Evolutionary conservation across 53 echinoderm and acorn worm genomes (phyloP).

Genomic region (Arbacia lixula): DNA sequence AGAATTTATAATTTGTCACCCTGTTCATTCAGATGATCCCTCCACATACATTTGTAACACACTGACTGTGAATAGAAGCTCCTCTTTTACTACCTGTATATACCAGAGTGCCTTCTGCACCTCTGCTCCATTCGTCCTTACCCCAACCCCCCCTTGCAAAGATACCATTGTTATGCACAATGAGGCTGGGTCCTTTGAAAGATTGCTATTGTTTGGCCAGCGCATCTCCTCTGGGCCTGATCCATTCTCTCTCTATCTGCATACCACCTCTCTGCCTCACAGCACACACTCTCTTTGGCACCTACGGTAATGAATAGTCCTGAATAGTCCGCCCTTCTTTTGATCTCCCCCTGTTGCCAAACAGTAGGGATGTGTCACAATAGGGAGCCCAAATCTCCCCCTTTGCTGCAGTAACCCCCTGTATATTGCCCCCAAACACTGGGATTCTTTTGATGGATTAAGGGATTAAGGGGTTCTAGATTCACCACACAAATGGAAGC

Average conservation of each 20-base stretch:
- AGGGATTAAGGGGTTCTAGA: slow-evolving; percentile 20
- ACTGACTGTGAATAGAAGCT: too few relatives aligned
- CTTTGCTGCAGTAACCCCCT: slow-evolving; percentile 1
- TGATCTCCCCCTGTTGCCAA: slow-evolving; percentile 50
- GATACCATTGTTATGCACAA: slow-evolving; percentile 51
- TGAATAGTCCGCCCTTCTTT: background rate
- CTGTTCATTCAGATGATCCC: too few relatives aligned
- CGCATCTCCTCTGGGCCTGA: too few relatives aligned
- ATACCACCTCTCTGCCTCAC: slow-evolving; percentile 12
- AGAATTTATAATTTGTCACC: too few relatives aligned
- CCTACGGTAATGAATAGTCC: too few relatives aligned
- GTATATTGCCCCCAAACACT: slow-evolving; percentile 22
- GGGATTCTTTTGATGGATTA: slow-evolving; percentile 36
- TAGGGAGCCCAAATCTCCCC: background rate
- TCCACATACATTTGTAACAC: too few relatives aligned
- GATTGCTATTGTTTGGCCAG: too few relatives aligned
- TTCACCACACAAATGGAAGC: background rate
- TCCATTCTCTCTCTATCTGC: slow-evolving; percentile 13
- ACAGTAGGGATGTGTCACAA: slow-evolving; percentile 39
- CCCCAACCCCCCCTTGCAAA: slow-evolving; percentile 25
- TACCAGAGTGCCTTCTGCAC: too few relatives aligned
- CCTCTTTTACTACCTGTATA: too few relatives aligned
- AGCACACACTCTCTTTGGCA: background rate
- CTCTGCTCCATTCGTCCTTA: too few relatives aligned
- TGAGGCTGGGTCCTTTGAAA: slow-evolving; percentile 18